Conservation (phyloP, 1,140 invertebrate genomes). For the Drosophila murphyi region DNA sequence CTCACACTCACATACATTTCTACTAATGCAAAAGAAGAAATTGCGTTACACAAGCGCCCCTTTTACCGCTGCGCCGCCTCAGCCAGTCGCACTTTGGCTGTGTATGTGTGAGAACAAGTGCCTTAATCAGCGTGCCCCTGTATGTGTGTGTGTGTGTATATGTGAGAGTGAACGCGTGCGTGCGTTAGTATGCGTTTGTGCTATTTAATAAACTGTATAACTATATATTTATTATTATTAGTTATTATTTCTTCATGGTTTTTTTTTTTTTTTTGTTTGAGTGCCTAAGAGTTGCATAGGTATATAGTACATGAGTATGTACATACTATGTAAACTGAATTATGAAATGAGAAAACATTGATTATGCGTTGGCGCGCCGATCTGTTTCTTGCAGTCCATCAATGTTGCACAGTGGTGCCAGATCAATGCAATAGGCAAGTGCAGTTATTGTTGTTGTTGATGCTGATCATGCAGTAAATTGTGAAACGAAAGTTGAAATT, state of each 20-base stretch:
- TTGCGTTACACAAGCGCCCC: slow-evolving; percentile 78
- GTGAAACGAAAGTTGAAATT: too few relatives aligned
- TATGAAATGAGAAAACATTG: slow-evolving; percentile 17
- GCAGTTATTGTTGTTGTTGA: slow-evolving; percentile 2
- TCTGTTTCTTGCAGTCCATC: slow-evolving; percentile 8
- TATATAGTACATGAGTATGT: neutral
- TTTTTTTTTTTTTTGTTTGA: slow-evolving; percentile 58
- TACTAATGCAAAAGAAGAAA: slow-evolving; percentile 63
- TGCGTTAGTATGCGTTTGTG: slow-evolving; percentile 19
- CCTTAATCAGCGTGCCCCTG: slow-evolving; percentile 49
- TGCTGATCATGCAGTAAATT: neutral
- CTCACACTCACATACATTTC: slow-evolving; percentile 4
- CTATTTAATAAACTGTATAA: slow-evolving; percentile 18
- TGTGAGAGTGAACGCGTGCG: slow-evolving; percentile 7
- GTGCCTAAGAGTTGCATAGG: slow-evolving; percentile 37
- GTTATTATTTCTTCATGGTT: slow-evolving; percentile 11
- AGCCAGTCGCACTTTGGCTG: slow-evolving; percentile 15
- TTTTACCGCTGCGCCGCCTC: slow-evolving; percentile 36
- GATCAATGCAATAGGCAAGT: slow-evolving; percentile 12
- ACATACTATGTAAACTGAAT: neutral
- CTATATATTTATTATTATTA: slow-evolving; percentile 8
- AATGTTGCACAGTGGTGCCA: slow-evolving; percentile 28
- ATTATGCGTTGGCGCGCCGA: slow-evolving; percentile 35
- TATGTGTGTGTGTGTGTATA: slow-evolving; percentile 37
- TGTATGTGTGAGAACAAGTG: slow-evolving; percentile 55